Evolutionary conservation across 1,140 invertebrate species (phyloP).

Genomic region (Drosophila micromelanica): DNA sequence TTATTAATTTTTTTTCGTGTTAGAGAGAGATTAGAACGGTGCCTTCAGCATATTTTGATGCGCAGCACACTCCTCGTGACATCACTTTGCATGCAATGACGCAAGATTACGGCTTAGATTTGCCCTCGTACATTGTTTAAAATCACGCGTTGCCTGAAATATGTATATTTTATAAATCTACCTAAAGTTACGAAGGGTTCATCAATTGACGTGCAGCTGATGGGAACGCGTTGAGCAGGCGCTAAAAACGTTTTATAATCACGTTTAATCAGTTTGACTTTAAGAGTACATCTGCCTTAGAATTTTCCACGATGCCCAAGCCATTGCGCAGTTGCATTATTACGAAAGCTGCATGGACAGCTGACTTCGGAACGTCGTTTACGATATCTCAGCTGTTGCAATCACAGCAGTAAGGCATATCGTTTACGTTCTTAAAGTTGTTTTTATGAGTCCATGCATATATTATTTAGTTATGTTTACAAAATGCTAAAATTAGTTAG

Average conservation of each 20-base stretch:
- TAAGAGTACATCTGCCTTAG: constrained; percentile 10
- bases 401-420: constrained; percentile 2
- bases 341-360: constrained; percentile 10
- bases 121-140: constrained; percentile 11
- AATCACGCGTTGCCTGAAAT: constrained; percentile 27
- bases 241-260: constrained; percentile 16
- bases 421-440: constrained; percentile 4
- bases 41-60: constrained; percentile 21
- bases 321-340: constrained; percentile 20
- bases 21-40: constrained; percentile 9
- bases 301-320: constrained; percentile 12
- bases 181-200: neutral
- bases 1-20: constrained; percentile 2
- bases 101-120: constrained; percentile 23
- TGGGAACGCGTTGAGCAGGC: neutral
- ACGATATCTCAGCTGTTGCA: constrained; percentile 12
- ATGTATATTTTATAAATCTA: neutral
- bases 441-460: neutral
- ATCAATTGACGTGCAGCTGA: constrained; percentile 3
- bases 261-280: constrained; percentile 20
- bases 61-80: constrained; percentile 47
- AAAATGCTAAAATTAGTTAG: neutral
- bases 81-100: constrained; percentile 55
- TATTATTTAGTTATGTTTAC: neutral
- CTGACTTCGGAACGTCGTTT: constrained; percentile 3